These are phyloP conservation scores for Sicus ferrugineus DNA, from an alignment of 2,888 invertebrate species.

Conservation along the genomic window DNA sequence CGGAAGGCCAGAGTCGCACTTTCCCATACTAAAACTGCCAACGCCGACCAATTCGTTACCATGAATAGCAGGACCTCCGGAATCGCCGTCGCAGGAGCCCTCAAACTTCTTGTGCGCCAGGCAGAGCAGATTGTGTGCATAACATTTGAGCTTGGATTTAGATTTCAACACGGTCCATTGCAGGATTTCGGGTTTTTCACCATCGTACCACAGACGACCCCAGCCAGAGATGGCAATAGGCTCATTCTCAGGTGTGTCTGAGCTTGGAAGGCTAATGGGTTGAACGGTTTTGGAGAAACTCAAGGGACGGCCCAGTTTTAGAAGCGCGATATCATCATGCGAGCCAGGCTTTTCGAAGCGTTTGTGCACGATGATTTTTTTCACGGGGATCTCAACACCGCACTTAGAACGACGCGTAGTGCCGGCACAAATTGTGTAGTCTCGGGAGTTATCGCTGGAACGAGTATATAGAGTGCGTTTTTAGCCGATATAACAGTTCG, in stretches of 20 bases:
- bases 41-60: not conserved
- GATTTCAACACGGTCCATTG: not conserved
- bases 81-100: not conserved
- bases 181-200: not conserved
- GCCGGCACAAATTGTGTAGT: too few relatives aligned
- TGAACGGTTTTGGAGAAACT: constrained; percentile 44
- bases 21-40: too few relatives aligned
- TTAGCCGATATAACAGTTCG: too few relatives aligned
- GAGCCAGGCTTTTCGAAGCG: too few relatives aligned
- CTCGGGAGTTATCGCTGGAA: too few relatives aligned
- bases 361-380: too few relatives aligned
- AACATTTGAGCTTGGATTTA: not conserved
- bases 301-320: constrained; percentile 45
- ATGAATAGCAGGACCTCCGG: not conserved
- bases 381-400: too few relatives aligned
- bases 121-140: not conserved
- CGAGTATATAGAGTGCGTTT: too few relatives aligned
- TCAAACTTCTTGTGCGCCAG: not conserved
- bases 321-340: constrained; percentile 55
- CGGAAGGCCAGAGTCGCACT: not conserved
- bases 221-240: constrained; percentile 54
- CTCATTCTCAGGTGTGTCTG: constrained; percentile 42
- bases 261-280: constrained; percentile 45
- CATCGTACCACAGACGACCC: constrained; percentile 45
- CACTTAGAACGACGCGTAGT: too few relatives aligned